Percentiles rank a stretch among this genome's conserved stretches.
These are phyloP conservation scores for Alouatta palliata DNA, from an alignment of 2,113 vertebrate species.

Conservation along the genomic window DNA sequence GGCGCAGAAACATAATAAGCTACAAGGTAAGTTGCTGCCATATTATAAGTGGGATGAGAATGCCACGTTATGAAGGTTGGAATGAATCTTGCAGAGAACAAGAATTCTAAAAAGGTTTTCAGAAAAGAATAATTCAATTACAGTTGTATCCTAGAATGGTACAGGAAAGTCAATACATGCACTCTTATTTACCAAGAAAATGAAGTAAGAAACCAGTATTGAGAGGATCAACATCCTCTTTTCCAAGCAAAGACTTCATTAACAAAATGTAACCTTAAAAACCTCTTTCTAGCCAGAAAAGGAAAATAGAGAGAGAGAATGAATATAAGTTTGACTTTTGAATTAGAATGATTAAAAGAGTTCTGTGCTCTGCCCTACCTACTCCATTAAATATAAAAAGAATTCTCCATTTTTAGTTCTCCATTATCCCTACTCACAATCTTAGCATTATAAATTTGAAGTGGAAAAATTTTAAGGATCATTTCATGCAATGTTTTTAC, in stretches of 20 bases:
- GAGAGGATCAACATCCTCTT: background rate
- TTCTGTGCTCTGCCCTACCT: slow-evolving; percentile 46
- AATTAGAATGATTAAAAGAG: slow-evolving; percentile 39
- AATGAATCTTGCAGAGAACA: background rate
- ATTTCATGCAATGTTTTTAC: slow-evolving; percentile 51
- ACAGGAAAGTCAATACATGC: background rate
- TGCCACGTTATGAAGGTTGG: background rate
- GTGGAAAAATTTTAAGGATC: slow-evolving; percentile 41
- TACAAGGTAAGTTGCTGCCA: background rate
- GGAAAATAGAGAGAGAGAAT: background rate
- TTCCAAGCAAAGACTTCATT: slow-evolving; percentile 23
- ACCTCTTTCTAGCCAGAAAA: background rate
- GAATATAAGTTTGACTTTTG: slow-evolving; percentile 10
- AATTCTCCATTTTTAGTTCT: slow-evolving; percentile 70
- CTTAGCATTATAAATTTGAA: slow-evolving; percentile 9
- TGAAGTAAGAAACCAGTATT: slow-evolving; percentile 48
- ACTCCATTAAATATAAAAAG: slow-evolving; percentile 74
- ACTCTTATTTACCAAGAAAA: slow-evolving; percentile 44
- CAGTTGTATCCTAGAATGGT: background rate
- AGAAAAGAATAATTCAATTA: background rate
- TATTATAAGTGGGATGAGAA: background rate
- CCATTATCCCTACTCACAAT: slow-evolving; percentile 53
- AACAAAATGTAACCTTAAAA: slow-evolving; percentile 47
- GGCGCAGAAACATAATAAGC: background rate
- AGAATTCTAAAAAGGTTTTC: background rate